Percentiles rank a stretch among this genome's conserved stretches.
Evolutionary conservation across 1,140 invertebrate species (phyloP).

Genomic region (Drosophila nannoptera): DNA sequence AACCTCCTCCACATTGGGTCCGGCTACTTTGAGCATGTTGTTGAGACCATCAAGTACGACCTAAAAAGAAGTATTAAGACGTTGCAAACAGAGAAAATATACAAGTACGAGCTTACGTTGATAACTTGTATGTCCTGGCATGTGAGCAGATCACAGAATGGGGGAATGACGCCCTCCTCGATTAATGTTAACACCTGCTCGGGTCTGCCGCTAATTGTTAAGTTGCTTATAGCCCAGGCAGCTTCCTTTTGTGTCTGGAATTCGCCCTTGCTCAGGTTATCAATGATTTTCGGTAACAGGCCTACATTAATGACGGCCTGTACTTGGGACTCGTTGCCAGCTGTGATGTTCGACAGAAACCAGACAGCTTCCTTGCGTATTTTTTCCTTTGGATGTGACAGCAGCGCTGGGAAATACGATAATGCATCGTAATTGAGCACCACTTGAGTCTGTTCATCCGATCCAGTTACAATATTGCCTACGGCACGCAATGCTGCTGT

Average conservation of each 20-base stretch:
- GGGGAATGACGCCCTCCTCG: constrained; percentile 91
- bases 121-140: constrained; percentile 94
- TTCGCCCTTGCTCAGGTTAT: constrained; percentile 95
- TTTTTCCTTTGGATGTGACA: constrained; percentile 90
- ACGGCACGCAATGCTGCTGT: constrained; percentile 97
- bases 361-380: constrained; percentile 97
- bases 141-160: constrained; percentile 92
- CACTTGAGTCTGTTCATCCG: constrained; percentile 98
- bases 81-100: background rate
- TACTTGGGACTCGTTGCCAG: constrained; percentile 97
- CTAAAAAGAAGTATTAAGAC: constrained; percentile 80
- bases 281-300: constrained; percentile 95
- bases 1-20: constrained; percentile 87
- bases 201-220: constrained; percentile 97
- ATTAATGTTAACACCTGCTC: constrained; percentile 94
- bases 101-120: constrained; percentile 67
- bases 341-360: constrained; percentile 99
- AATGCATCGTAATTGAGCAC: constrained; percentile 96
- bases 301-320: constrained; percentile 97
- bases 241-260: constrained; percentile 99
- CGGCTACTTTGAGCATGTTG: constrained; percentile 93
- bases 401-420: constrained; percentile 92
- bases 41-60: constrained; percentile 95
- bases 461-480: constrained; percentile 99
- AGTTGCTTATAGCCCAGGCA: constrained; percentile 99